Evolutionary conservation across 1,140 invertebrate species (phyloP).

Genomic region (Pseudomyrmex pallidus): DNA sequence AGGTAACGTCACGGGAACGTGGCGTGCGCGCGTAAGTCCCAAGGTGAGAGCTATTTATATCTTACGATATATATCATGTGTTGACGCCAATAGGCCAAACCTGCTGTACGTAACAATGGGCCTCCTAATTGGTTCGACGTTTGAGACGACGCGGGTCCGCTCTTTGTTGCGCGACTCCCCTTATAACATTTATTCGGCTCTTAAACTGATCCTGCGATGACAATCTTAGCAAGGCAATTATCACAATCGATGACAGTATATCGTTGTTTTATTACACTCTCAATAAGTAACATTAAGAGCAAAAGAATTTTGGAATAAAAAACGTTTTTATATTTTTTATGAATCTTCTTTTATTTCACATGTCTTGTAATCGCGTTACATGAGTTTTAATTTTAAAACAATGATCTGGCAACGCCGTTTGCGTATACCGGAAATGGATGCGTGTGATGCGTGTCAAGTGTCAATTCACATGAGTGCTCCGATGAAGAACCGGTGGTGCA

Average conservation of each 20-base stretch:
- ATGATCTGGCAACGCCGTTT: background rate
- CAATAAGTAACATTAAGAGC: background rate
- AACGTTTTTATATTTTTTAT: background rate
- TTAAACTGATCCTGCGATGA: slow-evolving; percentile 57
- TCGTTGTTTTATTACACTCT: background rate
- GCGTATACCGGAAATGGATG: slow-evolving; percentile 54
- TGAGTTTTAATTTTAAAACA: too few species aligned
- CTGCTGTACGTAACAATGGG: slow-evolving; percentile 73
- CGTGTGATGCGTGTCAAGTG: slow-evolving; percentile 73
- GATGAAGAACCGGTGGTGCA: slow-evolving; percentile 38
- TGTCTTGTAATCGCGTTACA: too few species aligned
- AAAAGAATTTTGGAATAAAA: background rate
- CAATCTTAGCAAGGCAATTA: slow-evolving; percentile 56
- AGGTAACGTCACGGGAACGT: slow-evolving; percentile 20
- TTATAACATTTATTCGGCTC: slow-evolving; percentile 40
- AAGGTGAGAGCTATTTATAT: slow-evolving; percentile 35
- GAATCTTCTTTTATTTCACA: too few species aligned
- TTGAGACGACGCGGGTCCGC: slow-evolving; percentile 52
- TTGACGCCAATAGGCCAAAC: slow-evolving; percentile 73
- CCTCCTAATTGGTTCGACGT: slow-evolving; percentile 78
- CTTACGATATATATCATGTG: slow-evolving; percentile 45
- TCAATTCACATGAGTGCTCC: slow-evolving; percentile 68
- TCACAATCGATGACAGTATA: slow-evolving; percentile 2
- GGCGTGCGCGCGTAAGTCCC: slow-evolving; percentile 33
- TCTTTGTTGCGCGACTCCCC: slow-evolving; percentile 69